These are phyloP conservation scores for Chloroceryle amazona DNA, from an alignment of 2,797 vertebrate species.

Conservation along the genomic window DNA sequence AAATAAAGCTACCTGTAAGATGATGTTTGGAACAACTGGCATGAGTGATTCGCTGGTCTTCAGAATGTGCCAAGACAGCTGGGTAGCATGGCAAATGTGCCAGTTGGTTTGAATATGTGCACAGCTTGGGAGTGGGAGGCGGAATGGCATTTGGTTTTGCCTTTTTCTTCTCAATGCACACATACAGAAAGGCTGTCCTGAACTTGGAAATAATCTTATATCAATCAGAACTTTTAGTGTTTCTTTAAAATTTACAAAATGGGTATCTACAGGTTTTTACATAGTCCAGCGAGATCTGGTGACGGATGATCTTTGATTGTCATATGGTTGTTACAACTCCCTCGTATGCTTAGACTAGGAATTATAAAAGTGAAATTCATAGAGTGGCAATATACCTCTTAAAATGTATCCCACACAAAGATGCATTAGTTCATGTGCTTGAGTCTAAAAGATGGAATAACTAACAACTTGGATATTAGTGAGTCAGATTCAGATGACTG, in stretches of 20 bases:
- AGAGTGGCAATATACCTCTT: not conserved
- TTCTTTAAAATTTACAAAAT: not conserved
- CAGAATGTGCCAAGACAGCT: constrained; percentile 19
- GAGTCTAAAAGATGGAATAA: not conserved
- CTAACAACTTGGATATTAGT: not conserved
- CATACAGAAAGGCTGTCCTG: not conserved
- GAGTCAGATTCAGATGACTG: too few relatives aligned
- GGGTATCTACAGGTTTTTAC: not conserved
- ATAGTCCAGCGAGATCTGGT: rapidly evolving
- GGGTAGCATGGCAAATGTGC: not conserved
- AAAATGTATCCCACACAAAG: not conserved
- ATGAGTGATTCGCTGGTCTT: not conserved
- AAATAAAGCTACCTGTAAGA: not conserved
- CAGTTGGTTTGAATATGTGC: not conserved
- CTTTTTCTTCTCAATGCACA: not conserved
- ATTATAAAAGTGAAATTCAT: not conserved
- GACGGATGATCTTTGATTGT: not conserved
- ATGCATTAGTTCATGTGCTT: not conserved
- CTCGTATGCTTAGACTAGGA: not conserved
- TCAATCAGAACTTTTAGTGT: not conserved
- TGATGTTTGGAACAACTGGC: not conserved
- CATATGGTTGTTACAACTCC: not conserved
- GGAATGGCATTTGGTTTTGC: not conserved
- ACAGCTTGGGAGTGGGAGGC: not conserved
- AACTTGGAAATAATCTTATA: not conserved